Evolutionary conservation across 2,797 vertebrate genomes (phyloP), one percentile per base, ranked within the genome.

Genomic region (Pteropus rufus): DNA sequence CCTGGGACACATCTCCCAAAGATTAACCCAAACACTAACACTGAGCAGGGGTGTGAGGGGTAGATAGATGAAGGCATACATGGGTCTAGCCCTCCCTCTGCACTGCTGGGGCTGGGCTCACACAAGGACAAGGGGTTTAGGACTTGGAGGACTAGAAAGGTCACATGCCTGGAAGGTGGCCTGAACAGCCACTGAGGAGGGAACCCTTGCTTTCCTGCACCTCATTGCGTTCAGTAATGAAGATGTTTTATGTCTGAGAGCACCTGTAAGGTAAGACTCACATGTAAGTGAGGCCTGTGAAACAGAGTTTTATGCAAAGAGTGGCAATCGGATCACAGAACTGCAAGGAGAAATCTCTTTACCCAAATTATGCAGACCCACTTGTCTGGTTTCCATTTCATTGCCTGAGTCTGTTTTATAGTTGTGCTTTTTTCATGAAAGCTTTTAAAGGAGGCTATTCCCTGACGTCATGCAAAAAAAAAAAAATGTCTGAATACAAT

Each of bases 351-450:
- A 97, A 98, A 95, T 92, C 96, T 46, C 92, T 94, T 97, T 97
- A 97, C 93, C 96, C 89, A 26, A 96, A 97, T 97, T 96, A 98
- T 73, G 34, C 94, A 94, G 89, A 94, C 96, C 67, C 85, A 97
- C 95, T 96, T 86, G 95, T 97, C 93, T 98, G 97, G 98, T 98
- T 98, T 98, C 96, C 97, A 98, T 98, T 98, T 98, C 96, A 97
- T 82, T 97, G 97, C 98, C 96, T 1, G 26, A 91, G 89, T 94
- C 93, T 97, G 95, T 97, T 98, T 98, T 98, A 98, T 98, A 98
- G 98, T 98, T 24, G 0, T 98, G 98, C 98, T 98, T 99, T 99
- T 98, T 98, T 98, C 97, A 97, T 92, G 93, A 95, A 96, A 89
- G 94, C 98, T 98, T 98, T 98, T 98, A 98, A 98, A 97, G 85